Evolutionary conservation across 2,888 invertebrate genomes (phyloP).

Genomic region (Chirona hameri): DNA sequence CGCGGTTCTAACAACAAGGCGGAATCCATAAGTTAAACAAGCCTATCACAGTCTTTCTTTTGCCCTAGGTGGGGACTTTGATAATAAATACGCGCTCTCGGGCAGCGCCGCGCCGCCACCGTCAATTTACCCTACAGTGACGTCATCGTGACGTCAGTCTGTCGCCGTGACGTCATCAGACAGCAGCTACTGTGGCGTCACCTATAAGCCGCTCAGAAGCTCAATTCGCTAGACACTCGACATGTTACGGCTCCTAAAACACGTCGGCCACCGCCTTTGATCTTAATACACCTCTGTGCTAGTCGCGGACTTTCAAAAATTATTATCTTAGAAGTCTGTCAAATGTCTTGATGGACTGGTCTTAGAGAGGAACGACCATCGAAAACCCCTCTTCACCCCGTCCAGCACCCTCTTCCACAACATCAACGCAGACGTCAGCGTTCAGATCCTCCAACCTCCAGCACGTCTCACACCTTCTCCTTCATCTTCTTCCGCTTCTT

Average conservation of each 20-base stretch:
- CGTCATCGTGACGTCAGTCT: neutral
- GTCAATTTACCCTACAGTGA: neutral
- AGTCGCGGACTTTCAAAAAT: neutral
- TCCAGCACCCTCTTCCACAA: neutral
- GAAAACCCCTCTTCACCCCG: neutral
- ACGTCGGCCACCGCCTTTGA: neutral
- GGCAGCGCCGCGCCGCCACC: neutral
- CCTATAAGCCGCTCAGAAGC: too few species aligned
- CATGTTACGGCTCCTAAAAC: neutral
- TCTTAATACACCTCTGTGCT: neutral
- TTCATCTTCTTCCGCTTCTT: constrained; percentile 7
- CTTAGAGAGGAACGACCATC: neutral
- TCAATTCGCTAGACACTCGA: neutral
- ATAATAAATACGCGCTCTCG: neutral
- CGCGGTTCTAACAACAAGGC: neutral
- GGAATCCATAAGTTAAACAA: neutral
- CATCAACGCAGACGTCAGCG: neutral
- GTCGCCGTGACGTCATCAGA: neutral
- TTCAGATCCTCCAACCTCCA: neutral
- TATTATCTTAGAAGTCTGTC: neutral
- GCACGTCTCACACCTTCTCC: neutral
- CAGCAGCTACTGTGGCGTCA: neutral
- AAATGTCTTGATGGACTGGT: neutral
- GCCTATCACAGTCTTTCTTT: neutral
- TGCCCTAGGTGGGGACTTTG: neutral